These are phyloP conservation scores for Cephonodes hylas DNA, from an alignment of 2,888 invertebrate genomes.

Conservation along the genomic window DNA sequence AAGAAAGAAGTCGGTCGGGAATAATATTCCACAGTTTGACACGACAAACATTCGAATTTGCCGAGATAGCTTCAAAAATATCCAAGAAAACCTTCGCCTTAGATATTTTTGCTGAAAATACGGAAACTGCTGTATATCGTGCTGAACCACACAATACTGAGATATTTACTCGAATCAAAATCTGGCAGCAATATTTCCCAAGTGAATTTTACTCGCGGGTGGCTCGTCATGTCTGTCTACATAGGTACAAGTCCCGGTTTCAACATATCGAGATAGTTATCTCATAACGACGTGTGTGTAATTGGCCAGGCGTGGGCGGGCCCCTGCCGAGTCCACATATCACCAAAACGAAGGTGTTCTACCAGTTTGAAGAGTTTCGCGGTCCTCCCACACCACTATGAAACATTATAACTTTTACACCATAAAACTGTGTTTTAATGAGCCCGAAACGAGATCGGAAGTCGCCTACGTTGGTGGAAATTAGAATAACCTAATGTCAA, in stretches of 20 bases:
- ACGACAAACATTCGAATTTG: too few relatives aligned
- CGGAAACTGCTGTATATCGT: too few relatives aligned
- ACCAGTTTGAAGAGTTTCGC: background rate
- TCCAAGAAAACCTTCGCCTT: too few relatives aligned
- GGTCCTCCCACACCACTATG: background rate
- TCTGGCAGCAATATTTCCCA: background rate
- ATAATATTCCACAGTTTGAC: too few relatives aligned
- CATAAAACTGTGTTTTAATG: conserved; percentile 10
- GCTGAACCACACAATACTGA: too few relatives aligned
- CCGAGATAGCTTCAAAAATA: too few relatives aligned
- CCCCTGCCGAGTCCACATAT: background rate
- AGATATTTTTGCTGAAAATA: too few relatives aligned
- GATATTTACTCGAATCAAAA: too few relatives aligned
- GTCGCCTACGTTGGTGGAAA: conserved; percentile 14
- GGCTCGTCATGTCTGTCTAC: background rate
- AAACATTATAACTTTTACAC: background rate
- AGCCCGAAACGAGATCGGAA: conserved; percentile 12
- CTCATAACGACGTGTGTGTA: background rate
- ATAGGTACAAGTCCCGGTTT: background rate
- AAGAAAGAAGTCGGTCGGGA: too few relatives aligned
- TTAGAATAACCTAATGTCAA: conserved; percentile 6
- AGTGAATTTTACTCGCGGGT: background rate
- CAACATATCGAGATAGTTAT: background rate
- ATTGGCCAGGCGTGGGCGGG: conserved; percentile 1
- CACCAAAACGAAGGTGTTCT: background rate